These are phyloP conservation scores for Argynnis bischoffii DNA, from an alignment of 2,888 invertebrate genomes.

Conservation along the genomic window DNA sequence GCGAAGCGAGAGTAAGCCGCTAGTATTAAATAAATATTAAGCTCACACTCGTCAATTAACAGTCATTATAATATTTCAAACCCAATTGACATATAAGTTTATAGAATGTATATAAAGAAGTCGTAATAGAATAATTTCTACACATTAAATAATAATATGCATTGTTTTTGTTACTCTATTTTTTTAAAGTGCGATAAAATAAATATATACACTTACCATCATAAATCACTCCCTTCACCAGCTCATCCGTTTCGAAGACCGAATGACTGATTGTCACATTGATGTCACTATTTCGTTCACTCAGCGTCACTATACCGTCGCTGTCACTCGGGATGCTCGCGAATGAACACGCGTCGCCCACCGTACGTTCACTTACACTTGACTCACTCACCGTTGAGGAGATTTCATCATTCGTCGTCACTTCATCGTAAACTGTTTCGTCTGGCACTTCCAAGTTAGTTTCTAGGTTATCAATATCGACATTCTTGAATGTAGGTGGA, in stretches of 20 bases:
- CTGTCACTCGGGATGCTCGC: conserved; percentile 72
- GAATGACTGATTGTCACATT: conserved; percentile 78
- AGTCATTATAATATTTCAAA: no score
- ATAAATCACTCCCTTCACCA: conserved; percentile 80
- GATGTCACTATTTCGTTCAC: conserved; percentile 69
- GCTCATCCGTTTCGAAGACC: conserved; percentile 75
- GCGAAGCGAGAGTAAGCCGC: no score
- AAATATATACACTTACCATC: conserved; percentile 71
- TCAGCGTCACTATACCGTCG: conserved; percentile 67
- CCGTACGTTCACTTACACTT: conserved; percentile 49
- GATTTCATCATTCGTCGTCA: conserved; percentile 54
- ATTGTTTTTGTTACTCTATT: no score
- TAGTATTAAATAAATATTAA: no score
- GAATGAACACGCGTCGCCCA: conserved; percentile 70
- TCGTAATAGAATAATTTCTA: no score
- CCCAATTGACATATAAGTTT: no score
- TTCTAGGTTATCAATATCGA: conserved; percentile 30
- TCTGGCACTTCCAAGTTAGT: conserved; percentile 44
- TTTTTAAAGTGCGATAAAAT: not conserved
- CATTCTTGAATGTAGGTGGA: conserved; percentile 67
- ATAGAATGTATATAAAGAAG: no score
- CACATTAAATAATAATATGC: no score
- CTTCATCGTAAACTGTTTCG: conserved; percentile 54
- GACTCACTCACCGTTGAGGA: conserved; percentile 53
- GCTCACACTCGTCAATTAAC: no score